phyloP scores from a whole-genome alignment of 2,888 invertebrate species.

The Diploptera punctata region DNA sequence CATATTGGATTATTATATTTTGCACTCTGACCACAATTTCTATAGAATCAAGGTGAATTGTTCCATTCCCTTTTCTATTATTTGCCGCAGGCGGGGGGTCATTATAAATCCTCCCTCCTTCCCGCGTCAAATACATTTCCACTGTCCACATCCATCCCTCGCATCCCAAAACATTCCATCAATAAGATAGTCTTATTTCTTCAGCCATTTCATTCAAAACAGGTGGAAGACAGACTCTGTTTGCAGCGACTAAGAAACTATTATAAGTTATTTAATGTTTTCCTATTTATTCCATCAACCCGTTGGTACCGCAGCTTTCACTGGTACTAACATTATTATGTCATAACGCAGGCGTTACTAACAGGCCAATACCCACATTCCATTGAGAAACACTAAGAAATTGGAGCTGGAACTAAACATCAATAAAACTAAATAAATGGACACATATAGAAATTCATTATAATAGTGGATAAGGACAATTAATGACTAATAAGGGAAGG shows the following conservation, averaged over 20 bases:
- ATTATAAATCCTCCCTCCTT: background rate
- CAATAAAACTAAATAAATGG: too few relatives aligned
- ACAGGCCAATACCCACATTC: too few relatives aligned
- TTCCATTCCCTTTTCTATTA: background rate
- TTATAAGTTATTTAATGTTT: background rate
- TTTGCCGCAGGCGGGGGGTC: background rate
- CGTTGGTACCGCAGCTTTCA: too few relatives aligned
- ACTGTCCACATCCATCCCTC: background rate
- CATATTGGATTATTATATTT: conserved; percentile 8
- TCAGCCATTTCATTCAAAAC: background rate
- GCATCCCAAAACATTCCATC: background rate
- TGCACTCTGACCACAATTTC: background rate
- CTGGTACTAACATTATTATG: too few relatives aligned
- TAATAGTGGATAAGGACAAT: too few relatives aligned
- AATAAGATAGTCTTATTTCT: background rate
- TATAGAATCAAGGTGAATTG: conserved; percentile 20
- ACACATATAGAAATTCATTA: too few relatives aligned
- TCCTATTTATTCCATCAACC: too few relatives aligned
- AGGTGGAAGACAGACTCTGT: background rate
- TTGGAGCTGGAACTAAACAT: too few relatives aligned
- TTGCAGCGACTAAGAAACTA: background rate
- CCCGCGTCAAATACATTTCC: background rate
- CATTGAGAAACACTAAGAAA: too few relatives aligned
- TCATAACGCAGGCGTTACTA: too few relatives aligned
- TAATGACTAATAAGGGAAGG: too few relatives aligned